Evolutionary conservation across 2,113 vertebrate species (phyloP).

Genomic region (Numida meleagris): DNA sequence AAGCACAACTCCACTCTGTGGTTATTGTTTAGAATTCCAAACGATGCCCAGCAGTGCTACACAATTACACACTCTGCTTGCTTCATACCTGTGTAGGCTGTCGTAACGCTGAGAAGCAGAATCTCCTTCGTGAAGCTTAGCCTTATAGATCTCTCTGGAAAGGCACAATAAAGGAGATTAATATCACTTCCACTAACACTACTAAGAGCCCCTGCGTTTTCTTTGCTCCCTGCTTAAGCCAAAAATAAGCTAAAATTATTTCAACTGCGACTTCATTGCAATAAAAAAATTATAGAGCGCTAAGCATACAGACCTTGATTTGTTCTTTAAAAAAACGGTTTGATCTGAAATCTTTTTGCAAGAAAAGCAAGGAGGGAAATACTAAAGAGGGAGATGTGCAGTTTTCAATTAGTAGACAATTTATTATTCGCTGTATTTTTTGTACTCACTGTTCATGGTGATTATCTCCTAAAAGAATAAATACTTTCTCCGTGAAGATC

Average conservation of each 20-base stretch:
- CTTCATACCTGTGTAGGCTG: constrained; percentile 90
- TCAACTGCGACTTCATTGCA: background rate
- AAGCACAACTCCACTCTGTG: background rate
- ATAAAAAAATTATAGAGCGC: background rate
- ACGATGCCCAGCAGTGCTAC: background rate
- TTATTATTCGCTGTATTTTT: background rate
- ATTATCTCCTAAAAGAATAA: background rate
- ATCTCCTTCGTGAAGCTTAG: constrained; percentile 91
- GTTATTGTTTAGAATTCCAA: background rate
- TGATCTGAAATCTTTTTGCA: background rate
- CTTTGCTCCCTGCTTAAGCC: background rate
- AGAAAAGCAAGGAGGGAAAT: background rate
- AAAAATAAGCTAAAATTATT: background rate
- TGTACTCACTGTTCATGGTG: background rate
- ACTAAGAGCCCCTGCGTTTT: background rate
- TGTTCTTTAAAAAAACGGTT: background rate
- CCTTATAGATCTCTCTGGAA: constrained; percentile 87
- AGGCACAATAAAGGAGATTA: background rate
- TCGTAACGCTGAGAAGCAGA: constrained; percentile 89
- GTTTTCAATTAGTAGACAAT: background rate
- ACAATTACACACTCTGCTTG: background rate
- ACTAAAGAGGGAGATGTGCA: background rate
- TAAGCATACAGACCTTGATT: background rate
- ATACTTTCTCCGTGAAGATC: background rate
- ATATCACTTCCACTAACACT: background rate